Conservation (phyloP, 2,797 vertebrate species). For the Megalops cyprinoides region DNA sequence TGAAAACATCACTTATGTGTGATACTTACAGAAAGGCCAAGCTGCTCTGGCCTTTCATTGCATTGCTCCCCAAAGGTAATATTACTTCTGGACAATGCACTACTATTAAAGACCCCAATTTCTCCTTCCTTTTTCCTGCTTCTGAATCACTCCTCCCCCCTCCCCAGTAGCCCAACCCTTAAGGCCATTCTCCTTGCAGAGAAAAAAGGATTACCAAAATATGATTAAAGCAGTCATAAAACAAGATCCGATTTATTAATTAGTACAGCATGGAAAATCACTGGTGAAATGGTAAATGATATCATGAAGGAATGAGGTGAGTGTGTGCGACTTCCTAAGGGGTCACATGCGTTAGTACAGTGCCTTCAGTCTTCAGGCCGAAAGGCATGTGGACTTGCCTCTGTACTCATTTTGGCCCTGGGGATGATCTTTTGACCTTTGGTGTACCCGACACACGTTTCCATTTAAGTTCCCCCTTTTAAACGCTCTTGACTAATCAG, state of each 20-base stretch:
- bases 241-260: slow-evolving; percentile 47
- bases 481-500: background rate
- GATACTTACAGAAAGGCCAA: background rate
- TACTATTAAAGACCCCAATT: background rate
- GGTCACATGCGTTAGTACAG: background rate
- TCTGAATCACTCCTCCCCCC: background rate
- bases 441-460: background rate
- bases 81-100: background rate
- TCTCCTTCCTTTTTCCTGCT: background rate
- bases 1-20: background rate
- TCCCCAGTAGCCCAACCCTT: slow-evolving; percentile 16
- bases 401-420: background rate
- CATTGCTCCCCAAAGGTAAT: background rate
- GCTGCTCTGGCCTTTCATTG: background rate
- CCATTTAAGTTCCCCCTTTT: background rate
- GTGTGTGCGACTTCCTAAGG: background rate
- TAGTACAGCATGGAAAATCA: slow-evolving; percentile 43
- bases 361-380: background rate
- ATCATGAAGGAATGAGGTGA: background rate
- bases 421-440: background rate
- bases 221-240: slow-evolving; percentile 52
- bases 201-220: slow-evolving; percentile 49
- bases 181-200: slow-evolving; percentile 47
- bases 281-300: slow-evolving; percentile 37
- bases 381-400: too few relatives aligned